Evolutionary conservation across 2,888 invertebrate species (phyloP).

Genomic region (Agriotes lineatus): DNA sequence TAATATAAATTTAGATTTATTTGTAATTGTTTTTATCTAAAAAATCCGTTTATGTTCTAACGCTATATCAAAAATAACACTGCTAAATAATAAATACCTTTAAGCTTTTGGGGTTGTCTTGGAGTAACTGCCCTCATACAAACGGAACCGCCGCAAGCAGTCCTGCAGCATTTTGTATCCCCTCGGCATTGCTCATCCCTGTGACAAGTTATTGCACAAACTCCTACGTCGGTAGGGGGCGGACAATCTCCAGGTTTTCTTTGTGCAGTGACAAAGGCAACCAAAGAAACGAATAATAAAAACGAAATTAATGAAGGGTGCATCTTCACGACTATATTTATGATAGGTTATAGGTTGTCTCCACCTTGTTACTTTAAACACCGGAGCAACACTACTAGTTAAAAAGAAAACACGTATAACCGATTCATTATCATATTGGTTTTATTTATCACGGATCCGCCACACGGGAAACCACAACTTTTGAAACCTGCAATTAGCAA

Average conservation of each 20-base stretch:
- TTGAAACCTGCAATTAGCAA: not conserved
- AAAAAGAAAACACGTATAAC: not conserved
- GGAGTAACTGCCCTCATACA: conserved; percentile 60
- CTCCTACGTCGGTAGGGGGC: conserved; percentile 57
- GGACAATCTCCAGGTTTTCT: conserved; percentile 56
- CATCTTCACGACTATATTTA: too few species aligned
- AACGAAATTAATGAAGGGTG: not conserved
- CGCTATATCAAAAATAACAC: too few species aligned
- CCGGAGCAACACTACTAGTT: not conserved
- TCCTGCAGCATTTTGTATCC: conserved; percentile 62
- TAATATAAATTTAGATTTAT: too few species aligned
- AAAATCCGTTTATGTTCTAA: too few species aligned
- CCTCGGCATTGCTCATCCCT: conserved; percentile 60
- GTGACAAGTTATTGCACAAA: conserved; percentile 58
- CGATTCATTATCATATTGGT: not conserved
- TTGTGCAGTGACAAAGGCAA: conserved; percentile 9
- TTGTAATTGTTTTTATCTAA: too few species aligned
- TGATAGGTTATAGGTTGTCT: not conserved
- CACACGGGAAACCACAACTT: conserved; percentile 17
- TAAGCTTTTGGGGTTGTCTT: not conserved
- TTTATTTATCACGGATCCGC: not conserved
- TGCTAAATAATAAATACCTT: not conserved
- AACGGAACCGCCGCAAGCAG: conserved; percentile 61
- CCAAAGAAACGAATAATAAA: not conserved
- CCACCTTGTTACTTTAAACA: not conserved